Evolutionary conservation across 2,113 vertebrate genomes (phyloP), one percentile per base, ranked within the genome.

Genomic region (Pristiophorus japonicus): DNA sequence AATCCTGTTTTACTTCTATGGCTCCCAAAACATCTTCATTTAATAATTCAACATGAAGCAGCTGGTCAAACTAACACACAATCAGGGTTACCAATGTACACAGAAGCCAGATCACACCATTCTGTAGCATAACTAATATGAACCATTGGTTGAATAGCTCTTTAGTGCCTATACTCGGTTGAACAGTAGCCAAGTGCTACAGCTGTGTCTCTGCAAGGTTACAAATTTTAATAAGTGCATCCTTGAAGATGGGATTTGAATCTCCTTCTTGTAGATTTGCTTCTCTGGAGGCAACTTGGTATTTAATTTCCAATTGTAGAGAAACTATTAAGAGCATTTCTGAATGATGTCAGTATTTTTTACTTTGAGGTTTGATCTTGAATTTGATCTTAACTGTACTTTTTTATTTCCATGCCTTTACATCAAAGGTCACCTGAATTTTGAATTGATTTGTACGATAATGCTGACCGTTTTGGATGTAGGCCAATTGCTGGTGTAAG

Each of bases 361-460:
- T 47, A 94, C 65, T 70, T 70, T 45, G 34, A 70, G 66, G 27
- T 30, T 70, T 16, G 45, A 45, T 67, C n/a, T 66, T 94, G 91
- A 94, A 59, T 66, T 47, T 67, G 62, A 47, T 6, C 42, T 67
- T 47, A 70, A 22, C 18, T 24, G 14, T 27, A 34, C 66, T 0
- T 94, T 66, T 94, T 34, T 30, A 7, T 38, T 92, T 92, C 88
- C 55, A 8, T 38, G 59, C 88, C 34, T 92, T 63, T 65, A 63
- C 59, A 65, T 92, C 88, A 73, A 94, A 70, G 65, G 12, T 67
- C 92, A 94, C 42, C 93, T 94, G 24, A 67, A 70, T 94, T 70
- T 94, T 94, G 12, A 94, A 70, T 94, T 94, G 27, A 70, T 94
- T 66, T 94, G 42, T 47, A 30, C 14, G 42, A 70, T 94, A 94